Evolutionary conservation across 2,113 vertebrate species (phyloP).

Genomic region (Macroglossus sobrinus): DNA sequence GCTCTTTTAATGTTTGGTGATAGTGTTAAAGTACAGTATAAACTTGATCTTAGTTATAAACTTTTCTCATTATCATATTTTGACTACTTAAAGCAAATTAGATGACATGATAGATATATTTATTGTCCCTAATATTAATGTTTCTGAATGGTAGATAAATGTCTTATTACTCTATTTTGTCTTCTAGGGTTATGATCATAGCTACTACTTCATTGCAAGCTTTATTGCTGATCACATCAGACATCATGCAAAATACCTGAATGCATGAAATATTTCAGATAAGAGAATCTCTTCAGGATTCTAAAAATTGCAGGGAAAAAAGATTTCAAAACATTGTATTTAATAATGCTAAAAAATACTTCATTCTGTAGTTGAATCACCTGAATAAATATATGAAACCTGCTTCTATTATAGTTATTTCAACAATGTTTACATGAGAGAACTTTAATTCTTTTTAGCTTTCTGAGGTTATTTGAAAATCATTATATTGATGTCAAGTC

Average conservation of each 20-base stretch:
- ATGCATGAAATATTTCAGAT: conserved; percentile 80
- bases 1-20: neutral
- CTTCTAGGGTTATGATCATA: conserved; percentile 96
- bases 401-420: conserved; percentile 26
- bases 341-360: neutral
- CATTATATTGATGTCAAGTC: neutral
- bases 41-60: conserved; percentile 36
- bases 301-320: neutral
- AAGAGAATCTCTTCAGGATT: neutral
- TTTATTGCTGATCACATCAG: conserved; percentile 96
- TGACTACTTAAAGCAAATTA: neutral
- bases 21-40: conserved; percentile 1
- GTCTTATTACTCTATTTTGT: conserved; percentile 34
- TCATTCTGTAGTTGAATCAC: neutral
- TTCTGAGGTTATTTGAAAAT: neutral
- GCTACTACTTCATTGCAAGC: conserved; percentile 96
- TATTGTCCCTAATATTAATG: neutral
- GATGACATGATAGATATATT: neutral
- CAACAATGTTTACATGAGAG: neutral
- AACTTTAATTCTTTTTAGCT: neutral
- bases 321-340: neutral
- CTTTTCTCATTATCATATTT: neutral
- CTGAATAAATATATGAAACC: conserved; percentile 57
- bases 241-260: conserved; percentile 96
- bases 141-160: neutral